These are phyloP conservation scores for Drosophila murphyi DNA, from an alignment of 1,140 invertebrate genomes.

Conservation along the genomic window DNA sequence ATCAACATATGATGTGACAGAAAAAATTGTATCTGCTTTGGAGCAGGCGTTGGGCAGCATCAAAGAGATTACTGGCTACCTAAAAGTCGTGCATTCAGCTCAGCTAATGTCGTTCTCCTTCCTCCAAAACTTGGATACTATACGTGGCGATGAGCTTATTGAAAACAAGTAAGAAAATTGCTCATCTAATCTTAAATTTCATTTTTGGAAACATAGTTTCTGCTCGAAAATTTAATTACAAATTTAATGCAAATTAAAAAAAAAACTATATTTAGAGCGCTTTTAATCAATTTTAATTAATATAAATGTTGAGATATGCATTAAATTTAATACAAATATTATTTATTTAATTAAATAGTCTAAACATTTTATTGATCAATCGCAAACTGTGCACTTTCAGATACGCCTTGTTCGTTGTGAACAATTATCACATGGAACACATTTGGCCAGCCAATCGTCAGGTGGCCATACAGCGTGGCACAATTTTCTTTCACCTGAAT, in stretches of 20 bases:
- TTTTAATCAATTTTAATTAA: no score
- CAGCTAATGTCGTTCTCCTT: constrained; percentile 92
- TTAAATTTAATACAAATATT: no score
- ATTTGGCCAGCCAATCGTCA: constrained; percentile 91
- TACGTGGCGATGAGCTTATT: constrained; percentile 60
- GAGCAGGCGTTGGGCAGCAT: constrained; percentile 90
- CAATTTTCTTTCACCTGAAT: constrained; percentile 96
- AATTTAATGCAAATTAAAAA: no score
- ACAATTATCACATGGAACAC: constrained; percentile 96
- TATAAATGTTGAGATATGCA: no score
- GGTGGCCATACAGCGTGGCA: constrained; percentile 87
- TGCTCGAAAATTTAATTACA: no score
- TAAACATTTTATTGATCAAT: neutral
- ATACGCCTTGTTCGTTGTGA: constrained; percentile 90
- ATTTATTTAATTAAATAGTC: no score
- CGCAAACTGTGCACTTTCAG: constrained; percentile 48
- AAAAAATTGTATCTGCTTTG: constrained; percentile 84
- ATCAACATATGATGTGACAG: constrained; percentile 25
- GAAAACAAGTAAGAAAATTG: constrained; percentile 60
- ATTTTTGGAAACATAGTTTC: no score
- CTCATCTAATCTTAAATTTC: neutral
- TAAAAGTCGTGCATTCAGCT: constrained; percentile 91
- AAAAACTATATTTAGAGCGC: no score
- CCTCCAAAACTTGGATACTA: constrained; percentile 86
- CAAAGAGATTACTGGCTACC: constrained; percentile 91